A percentile compares a stretch with the other conserved stretches of the same genome.
These are phyloP conservation scores for Menidia beryllina DNA, from an alignment of 2,113 vertebrate genomes.

Conservation along the genomic window DNA sequence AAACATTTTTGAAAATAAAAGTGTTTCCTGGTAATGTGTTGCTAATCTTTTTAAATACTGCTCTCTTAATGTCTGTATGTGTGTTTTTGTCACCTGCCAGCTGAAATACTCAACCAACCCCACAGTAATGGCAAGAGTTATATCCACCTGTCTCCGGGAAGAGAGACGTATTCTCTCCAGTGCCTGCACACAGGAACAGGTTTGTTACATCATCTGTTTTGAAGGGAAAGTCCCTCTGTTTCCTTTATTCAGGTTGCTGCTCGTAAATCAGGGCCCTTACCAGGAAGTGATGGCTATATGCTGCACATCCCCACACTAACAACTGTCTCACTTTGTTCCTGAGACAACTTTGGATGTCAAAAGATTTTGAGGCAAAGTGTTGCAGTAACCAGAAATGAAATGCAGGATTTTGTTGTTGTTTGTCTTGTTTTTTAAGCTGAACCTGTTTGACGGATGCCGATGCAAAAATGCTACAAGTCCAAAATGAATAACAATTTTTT, in stretches of 20 bases:
- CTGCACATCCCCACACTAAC: neutral
- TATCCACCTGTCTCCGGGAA: slow-evolving; percentile 93
- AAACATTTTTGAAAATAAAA: no score
- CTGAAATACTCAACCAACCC: slow-evolving; percentile 90
- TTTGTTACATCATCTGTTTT: slow-evolving; percentile 64
- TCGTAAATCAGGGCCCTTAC: slow-evolving; percentile 29
- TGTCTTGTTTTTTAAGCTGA: neutral
- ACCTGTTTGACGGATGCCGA: neutral
- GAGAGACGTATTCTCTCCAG: slow-evolving; percentile 92
- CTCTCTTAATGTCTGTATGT: neutral
- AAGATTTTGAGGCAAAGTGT: neutral
- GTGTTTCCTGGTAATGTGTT: no score
- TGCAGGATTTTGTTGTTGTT: neutral
- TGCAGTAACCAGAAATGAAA: neutral
- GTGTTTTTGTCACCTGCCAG: slow-evolving; percentile 67
- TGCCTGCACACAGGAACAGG: slow-evolving; percentile 93
- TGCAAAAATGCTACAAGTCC: neutral
- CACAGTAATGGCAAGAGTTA: slow-evolving; percentile 88
- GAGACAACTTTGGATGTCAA: neutral
- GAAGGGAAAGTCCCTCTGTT: slow-evolving; percentile 39
- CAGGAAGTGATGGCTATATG: slow-evolving; percentile 16
- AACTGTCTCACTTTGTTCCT: slow-evolving; percentile 11
- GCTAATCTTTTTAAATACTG: neutral
- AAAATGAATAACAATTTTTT: neutral
- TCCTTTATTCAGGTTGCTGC: slow-evolving; percentile 16